Evolutionary conservation across 1,140 invertebrate genomes (phyloP), one percentile per base, ranked within the genome.

Genomic region (Manduca sexta): DNA sequence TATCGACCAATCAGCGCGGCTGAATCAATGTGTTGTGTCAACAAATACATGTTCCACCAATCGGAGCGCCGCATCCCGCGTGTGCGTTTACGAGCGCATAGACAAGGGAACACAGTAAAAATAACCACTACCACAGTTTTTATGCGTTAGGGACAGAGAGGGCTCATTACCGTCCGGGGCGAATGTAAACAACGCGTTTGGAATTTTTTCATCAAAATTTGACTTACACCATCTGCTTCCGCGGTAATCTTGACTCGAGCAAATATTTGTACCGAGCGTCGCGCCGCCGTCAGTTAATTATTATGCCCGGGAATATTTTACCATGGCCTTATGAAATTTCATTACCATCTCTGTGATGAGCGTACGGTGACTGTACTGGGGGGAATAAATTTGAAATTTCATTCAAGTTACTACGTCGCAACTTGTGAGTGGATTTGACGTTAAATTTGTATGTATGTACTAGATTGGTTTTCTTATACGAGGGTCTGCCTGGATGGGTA

Each of bases 151-250:
- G 49, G 18, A 49, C 45, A 52, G 50, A 50, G 50, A 21, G 8
- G 47, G 43, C 56, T 64, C 63, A 66, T 72, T 66, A 62, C 60
- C 16, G 38, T 48, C 51, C 44, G 40, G 56, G 60, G 53, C 56
- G 55, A 63, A 69, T 60, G 61, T 63, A 77, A 69, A 74, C 70
- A 74, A 60, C 52, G 57, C 26, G 45, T 46, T 52, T 44, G 56
- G 60, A 66, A 66, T 75, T 78, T 78, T 75, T 74, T 75, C 74
- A 74, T 78, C 70, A 72, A 70, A 70, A 65, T 74, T 78, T 75
- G 74, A 78, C 69, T 74, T 61, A 64, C 60, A 61, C 61, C 69
- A 69, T 74, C 69, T 76, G 72, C 51, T 66, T 60, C 64, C 49
- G 52, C 33, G 43, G 61, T 56, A 58, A 69, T 61, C 58, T 60